Base-by-base conservation (phyloP, 2,113 vertebrate species). In the Mormoops blainvillei region DNA sequence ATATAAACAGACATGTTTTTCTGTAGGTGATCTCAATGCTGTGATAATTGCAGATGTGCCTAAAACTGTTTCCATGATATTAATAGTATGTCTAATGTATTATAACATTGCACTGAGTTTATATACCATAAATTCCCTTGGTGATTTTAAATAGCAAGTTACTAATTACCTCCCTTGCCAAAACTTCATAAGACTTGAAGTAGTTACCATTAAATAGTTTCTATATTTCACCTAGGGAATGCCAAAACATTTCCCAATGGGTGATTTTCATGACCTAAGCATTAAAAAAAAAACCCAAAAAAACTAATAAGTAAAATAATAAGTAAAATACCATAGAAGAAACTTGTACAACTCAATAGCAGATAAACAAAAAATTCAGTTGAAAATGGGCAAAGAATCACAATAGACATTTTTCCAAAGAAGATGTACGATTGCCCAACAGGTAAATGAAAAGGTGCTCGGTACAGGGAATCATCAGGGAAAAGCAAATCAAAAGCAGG, bases 131-230 rank as follows among this genome's bases (percentile, higher is more conserved):
- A 97, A 94, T 88, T 96, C 77, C 92, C 56, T 85, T 76, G 24
- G 56, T 71, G 31, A 61, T 95, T 97, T 97, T 96, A 94, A 84
- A 95, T 41, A 94, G 33, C 56, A 93, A 88, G 71, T 81, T 88
- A 91, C 91, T 97, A 93, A 97, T 93, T 94, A 93, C 52, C 71
- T 96, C 83, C 92, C 71, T 76, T 94, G 77, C 65, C 73, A 76
- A 85, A 92, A 96, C 71, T 96, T 96, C 82, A 28, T 94, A 90
- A 76, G 77, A 94, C 26, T 58, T 52, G 3, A 95, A 90, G 56
- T 96, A 92, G 96, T 94, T 91, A 94, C 77, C 90, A 58, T 80
- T 93, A 91, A 91, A 83, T 77, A 88, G 52, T 38, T 81, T 90
- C 77, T 92, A 65, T 52, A 95, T 81, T 93, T 95, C 52, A 95